phyloP scores from a whole-genome alignment of 2,888 invertebrate species.

The Mesorhabditis sp. region DNA sequence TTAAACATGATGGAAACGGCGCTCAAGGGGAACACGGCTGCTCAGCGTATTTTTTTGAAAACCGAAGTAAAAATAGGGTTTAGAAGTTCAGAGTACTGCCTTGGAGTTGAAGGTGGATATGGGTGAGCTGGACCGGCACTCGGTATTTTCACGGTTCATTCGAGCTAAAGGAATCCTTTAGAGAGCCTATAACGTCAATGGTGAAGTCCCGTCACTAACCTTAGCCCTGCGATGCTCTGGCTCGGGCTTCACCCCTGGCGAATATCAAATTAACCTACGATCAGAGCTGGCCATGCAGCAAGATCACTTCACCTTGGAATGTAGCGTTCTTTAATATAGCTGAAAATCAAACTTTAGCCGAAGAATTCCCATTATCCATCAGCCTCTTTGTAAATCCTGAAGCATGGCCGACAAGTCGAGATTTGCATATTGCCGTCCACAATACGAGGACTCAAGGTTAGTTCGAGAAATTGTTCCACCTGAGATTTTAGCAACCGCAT shows the following conservation, averaged over 20 bases:
- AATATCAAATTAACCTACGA: background rate
- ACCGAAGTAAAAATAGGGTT: background rate
- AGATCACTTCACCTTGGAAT: background rate
- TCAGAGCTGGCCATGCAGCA: background rate
- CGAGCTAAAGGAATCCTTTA: background rate
- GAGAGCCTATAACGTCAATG: background rate
- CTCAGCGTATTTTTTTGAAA: background rate
- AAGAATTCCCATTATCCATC: slow-evolving; percentile 1
- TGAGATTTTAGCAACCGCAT: background rate
- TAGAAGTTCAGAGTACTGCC: background rate
- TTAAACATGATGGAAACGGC: background rate
- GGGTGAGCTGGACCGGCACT: background rate
- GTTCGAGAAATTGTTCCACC: background rate
- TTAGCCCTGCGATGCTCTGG: background rate
- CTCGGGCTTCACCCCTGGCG: background rate
- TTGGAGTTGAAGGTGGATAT: background rate
- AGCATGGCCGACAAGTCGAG: background rate
- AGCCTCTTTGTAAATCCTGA: background rate
- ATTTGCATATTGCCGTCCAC: background rate
- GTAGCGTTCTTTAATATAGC: background rate
- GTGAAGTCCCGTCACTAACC: background rate
- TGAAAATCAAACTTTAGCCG: background rate
- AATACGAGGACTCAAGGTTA: background rate
- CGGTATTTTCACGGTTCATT: background rate
- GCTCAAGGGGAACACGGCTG: background rate